A percentile compares a stretch with the other conserved stretches of the same genome.
phyloP scores from a whole-genome alignment of 92 coral and sea anemone species.

The Zoanthus solanderi region DNA sequence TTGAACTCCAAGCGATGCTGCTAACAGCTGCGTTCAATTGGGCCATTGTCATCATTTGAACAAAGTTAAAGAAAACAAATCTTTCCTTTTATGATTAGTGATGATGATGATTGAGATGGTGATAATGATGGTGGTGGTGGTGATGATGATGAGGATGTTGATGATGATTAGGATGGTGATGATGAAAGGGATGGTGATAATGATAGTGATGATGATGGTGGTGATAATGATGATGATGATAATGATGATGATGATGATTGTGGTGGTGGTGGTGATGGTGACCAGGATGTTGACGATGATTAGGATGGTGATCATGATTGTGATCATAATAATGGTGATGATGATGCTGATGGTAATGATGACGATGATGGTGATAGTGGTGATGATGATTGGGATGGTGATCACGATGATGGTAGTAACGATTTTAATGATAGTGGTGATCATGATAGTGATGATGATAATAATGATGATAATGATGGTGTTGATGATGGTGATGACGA shows the following conservation, averaged over 20 bases:
- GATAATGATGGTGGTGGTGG: neutral
- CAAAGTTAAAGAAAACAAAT: slow-evolving; percentile 45
- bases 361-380: neutral
- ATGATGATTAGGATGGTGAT: neutral
- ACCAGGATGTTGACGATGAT: neutral
- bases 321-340: neutral
- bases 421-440: no score
- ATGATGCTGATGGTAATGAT: neutral
- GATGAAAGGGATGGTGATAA: neutral
- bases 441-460: neutral
- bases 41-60: slow-evolving; percentile 73
- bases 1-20: slow-evolving; percentile 93
- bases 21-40: slow-evolving; percentile 57
- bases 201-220: neutral
- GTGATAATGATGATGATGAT: neutral
- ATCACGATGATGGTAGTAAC: neutral
- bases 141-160: neutral
- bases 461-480: no score
- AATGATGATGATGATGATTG: no score
- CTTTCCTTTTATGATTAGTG: neutral
- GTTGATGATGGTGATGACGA: no score
- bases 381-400: neutral
- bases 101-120: neutral
- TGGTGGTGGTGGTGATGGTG: neutral
- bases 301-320: neutral